phyloP scores from a whole-genome alignment of 37 sponge, comb jelly and placozoan genomes.

The Axinella damicornis region DNA sequence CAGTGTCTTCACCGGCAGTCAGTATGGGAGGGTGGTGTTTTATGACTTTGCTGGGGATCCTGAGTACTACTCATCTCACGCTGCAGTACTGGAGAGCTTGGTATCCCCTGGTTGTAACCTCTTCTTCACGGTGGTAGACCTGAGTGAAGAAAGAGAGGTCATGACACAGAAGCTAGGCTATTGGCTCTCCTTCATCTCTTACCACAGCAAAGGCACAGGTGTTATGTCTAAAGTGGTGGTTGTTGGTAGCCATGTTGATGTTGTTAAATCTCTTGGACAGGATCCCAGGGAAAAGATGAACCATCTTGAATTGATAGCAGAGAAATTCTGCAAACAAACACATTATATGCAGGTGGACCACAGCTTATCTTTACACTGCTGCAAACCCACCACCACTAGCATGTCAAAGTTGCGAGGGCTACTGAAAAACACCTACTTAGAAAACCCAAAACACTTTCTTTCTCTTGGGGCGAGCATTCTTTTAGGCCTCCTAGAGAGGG shows the following conservation, averaged over 20 bases:
- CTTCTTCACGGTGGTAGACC: conserved; percentile 45
- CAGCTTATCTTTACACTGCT: not conserved
- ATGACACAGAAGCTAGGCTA: not conserved
- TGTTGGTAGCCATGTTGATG: conserved; percentile 32
- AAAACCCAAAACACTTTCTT: not conserved
- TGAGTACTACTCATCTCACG: conserved; percentile 47
- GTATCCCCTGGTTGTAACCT: not conserved
- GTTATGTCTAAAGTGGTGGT: not conserved
- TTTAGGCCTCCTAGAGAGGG: conserved; percentile 8
- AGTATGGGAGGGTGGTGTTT: conserved; percentile 39
- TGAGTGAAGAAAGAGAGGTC: conserved; percentile 16
- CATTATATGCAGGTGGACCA: too few species aligned
- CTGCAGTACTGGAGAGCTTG: conserved; percentile 28
- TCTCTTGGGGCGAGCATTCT: conserved; percentile 7
- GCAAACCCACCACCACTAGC: not conserved
- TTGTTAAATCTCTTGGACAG: not conserved
- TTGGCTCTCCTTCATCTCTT: conserved; percentile 39
- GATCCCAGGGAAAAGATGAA: not conserved
- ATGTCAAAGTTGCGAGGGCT: not conserved
- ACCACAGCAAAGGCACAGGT: not conserved
- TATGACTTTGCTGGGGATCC: conserved; percentile 67
- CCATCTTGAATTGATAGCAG: not conserved
- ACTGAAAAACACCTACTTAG: not conserved
- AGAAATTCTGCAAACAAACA: not conserved
- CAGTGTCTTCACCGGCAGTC: not conserved